Base-by-base conservation (phyloP, 2,888 invertebrate genomes). In the Agapostemon virescens region DNA sequence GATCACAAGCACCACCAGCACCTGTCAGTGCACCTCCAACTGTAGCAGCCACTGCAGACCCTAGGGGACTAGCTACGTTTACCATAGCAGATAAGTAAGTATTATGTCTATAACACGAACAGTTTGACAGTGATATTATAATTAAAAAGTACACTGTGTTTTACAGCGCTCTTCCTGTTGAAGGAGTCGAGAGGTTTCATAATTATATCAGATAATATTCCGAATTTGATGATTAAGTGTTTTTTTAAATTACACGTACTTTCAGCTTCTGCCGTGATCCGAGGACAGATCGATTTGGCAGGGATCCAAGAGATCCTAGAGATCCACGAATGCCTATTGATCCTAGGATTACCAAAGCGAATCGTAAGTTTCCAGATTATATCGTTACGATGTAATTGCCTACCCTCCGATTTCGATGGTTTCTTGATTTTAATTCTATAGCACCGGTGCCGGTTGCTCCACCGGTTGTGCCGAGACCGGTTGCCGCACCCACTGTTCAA, bases 251-350 rank as follows among this genome's bases (percentile, higher is more conserved):
- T 33, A 13, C 66, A 61, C 82, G 13, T 76, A 70, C 71, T 85
- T 84, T 74, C 86, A 91, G 91, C 67, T 92, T 92, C 38, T 89
- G 84, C 7, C 90, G 92, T 45, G 92, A 92, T 87, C 92, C 92
- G 67, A 89, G 92, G 74, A 88, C 91, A 23, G 92, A 92, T 61
- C 86, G 92, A 87, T 92, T 92, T 49, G 89, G 89, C 45, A 83
- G 92, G 78, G 92, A 92, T 87, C 90, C 91, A 7, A 88, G 92
- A 64, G 92, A 92, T 84, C 90, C 91, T 7, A 83, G 92, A 64
- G 92, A 92, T 83, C 95, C 96, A 38, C 94, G 96, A 77, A 95
- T 95, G 89, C 93, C 94, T 78, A 93, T 94, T 85, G 97, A 97
- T 92, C 96, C 97, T 1, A 94, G 97, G 84, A 94, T 93, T 66